Evolutionary conservation across 2,797 vertebrate species (phyloP).

Genomic region (Leptoclinus maculatus): DNA sequence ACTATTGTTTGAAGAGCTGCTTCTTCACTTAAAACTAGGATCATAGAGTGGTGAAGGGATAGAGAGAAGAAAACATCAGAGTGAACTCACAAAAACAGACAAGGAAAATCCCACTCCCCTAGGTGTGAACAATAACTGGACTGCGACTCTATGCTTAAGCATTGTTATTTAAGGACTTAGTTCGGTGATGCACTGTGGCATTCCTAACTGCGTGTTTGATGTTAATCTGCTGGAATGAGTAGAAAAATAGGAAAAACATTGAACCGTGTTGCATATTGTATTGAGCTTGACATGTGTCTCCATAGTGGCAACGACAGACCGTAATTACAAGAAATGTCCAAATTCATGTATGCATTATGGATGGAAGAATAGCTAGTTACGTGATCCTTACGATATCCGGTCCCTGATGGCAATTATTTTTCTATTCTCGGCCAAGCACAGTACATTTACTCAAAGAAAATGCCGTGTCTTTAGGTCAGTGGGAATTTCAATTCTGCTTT

Average conservation of each 20-base stretch:
- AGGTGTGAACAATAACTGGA: slow-evolving; percentile 54
- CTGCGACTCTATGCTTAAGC: slow-evolving; percentile 30
- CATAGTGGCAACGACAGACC: slow-evolving; percentile 45
- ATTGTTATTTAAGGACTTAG: slow-evolving; percentile 34
- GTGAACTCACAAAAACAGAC: slow-evolving; percentile 8
- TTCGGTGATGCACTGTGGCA: slow-evolving; percentile 54
- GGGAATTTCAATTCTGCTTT: slow-evolving; percentile 35
- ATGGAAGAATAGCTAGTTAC: slow-evolving; percentile 26
- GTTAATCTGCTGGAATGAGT: slow-evolving; percentile 77
- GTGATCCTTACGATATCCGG: slow-evolving; percentile 24
- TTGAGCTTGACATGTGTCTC: slow-evolving; percentile 65
- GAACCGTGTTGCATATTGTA: slow-evolving; percentile 49
- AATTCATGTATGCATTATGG: slow-evolving; percentile 44
- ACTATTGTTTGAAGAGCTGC: neutral
- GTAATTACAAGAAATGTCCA: slow-evolving; percentile 60
- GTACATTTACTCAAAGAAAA: slow-evolving; percentile 16
- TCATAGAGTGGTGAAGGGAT: neutral
- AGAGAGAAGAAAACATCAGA: slow-evolving; percentile 20
- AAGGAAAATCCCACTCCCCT: slow-evolving; percentile 25
- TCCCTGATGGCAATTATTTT: slow-evolving; percentile 25
- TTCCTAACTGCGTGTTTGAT: slow-evolving; percentile 66
- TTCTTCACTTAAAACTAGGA: slow-evolving; percentile 23
- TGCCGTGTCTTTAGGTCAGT: slow-evolving; percentile 13
- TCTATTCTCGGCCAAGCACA: slow-evolving; percentile 5
- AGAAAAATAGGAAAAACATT: slow-evolving; percentile 56